Percentiles rank a stretch among this genome's conserved stretches.
Conservation (phyloP, 1,140 invertebrate genomes). For the Caerostris darwini region DNA sequence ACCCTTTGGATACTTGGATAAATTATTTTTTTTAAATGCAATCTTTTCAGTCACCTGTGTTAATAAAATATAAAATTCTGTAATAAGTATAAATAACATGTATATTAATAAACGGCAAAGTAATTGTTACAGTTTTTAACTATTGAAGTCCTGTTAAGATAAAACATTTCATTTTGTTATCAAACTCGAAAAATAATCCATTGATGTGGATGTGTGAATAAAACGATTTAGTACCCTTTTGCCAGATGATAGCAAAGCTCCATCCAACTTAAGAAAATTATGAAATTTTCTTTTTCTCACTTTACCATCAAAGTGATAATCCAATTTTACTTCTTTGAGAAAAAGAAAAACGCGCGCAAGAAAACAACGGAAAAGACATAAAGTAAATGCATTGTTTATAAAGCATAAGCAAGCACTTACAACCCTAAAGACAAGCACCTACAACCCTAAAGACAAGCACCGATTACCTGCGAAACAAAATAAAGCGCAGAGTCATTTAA, state of each 20-base stretch:
- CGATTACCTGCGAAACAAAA: conserved; percentile 64
- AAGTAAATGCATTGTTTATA: conserved; percentile 72
- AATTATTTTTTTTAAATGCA: no score
- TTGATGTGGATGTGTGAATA: background rate
- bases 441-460: conserved; percentile 60
- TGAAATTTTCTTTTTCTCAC: background rate
- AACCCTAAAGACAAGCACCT: conserved; percentile 61
- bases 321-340: background rate
- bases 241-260: background rate
- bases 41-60: no score
- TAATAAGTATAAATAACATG: no score
- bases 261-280: background rate
- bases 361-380: conserved; percentile 34
- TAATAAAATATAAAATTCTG: no score
- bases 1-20: no score
- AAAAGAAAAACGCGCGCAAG: background rate
- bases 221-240: background rate
- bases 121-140: no score
- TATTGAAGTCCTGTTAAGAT: no score
- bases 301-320: conserved; percentile 27
- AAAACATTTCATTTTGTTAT: background rate
- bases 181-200: background rate
- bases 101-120: no score
- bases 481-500: conserved; percentile 67
- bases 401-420: conserved; percentile 67